Evolutionary conservation across 2,113 vertebrate species (phyloP), one percentile per base, ranked within the genome.

Genomic region (Hymenochirus boettgeri): DNA sequence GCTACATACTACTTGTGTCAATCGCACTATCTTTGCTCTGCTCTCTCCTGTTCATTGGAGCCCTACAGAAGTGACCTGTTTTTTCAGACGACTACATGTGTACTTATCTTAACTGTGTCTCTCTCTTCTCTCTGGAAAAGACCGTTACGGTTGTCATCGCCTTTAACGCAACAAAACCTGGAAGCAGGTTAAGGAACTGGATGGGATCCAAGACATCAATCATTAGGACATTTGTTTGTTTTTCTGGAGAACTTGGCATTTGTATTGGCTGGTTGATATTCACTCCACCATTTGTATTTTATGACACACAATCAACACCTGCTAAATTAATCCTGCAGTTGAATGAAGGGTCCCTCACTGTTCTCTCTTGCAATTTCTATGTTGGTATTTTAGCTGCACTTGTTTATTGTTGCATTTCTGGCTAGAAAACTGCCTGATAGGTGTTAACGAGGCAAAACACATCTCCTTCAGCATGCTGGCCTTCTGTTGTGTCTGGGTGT

Each of bases 381-480:
- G 33, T 35, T 35, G 33, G 33, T 35, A 35, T 1, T 35, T 13
- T 46, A 75, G 33, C 61, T 76, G 10, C 15, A 12, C 33, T 35
- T 35, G 33, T 61, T 73, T 10, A 71, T 79, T 50, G 75, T 74
- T 62, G 67, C 33, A 9, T 35, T 35, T 7, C 15, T 73, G 26
- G 79, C 74, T 18, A 50, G 79, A 23, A 77, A 72, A 23, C 75
- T 81, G 7, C 79, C 79, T 1, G 77, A 77, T 22, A 76, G 72
- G 9, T 33, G 79, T 81, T 42, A 81, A 81, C 13, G 79, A 81
- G 46, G 79, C 75, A 45, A 79, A 73, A 52, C 74, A 77, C 64
- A 81, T 81, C 33, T 76, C 76, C 22, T 81, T 81, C 66, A 81
- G 79, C 69, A 81, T 81, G 79, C 62, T 81, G 31, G 77, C 79